Evolutionary conservation across 2,113 vertebrate genomes (phyloP).

Genomic region (Callipepla californica): DNA sequence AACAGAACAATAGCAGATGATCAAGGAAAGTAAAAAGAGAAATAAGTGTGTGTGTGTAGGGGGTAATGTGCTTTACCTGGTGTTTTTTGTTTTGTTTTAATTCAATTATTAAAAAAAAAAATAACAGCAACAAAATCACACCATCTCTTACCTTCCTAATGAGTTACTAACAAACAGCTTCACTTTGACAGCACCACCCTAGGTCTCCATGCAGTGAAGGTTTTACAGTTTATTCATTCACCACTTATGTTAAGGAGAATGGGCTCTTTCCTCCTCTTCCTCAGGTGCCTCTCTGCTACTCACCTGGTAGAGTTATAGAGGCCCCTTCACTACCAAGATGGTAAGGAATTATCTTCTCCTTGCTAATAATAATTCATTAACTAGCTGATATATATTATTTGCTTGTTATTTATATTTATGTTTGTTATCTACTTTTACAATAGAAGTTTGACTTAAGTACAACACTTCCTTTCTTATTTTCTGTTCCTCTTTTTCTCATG

Average conservation of each 20-base stretch:
- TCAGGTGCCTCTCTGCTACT: not conserved
- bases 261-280: not conserved
- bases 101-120: not conserved
- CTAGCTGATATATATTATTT: not conserved
- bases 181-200: not conserved
- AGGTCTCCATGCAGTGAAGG: not conserved
- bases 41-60: too few species aligned
- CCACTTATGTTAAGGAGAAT: not conserved
- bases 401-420: not conserved
- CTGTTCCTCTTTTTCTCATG: not conserved
- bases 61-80: not conserved
- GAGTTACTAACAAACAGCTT: not conserved
- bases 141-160: not conserved
- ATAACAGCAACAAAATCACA: not conserved
- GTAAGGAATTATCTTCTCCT: not conserved
- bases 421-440: not conserved
- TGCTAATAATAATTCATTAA: not conserved
- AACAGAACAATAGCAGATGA: not conserved
- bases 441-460: not conserved
- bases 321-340: not conserved
- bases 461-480: not conserved
- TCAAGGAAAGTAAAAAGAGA: not conserved
- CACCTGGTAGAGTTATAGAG: not conserved
- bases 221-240: not conserved
- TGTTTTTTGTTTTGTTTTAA: not conserved